Percentiles rank a stretch among this genome's conserved stretches.
phyloP scores from a whole-genome alignment of 2,888 invertebrate species.

The Epiperipatus broadwayi region DNA sequence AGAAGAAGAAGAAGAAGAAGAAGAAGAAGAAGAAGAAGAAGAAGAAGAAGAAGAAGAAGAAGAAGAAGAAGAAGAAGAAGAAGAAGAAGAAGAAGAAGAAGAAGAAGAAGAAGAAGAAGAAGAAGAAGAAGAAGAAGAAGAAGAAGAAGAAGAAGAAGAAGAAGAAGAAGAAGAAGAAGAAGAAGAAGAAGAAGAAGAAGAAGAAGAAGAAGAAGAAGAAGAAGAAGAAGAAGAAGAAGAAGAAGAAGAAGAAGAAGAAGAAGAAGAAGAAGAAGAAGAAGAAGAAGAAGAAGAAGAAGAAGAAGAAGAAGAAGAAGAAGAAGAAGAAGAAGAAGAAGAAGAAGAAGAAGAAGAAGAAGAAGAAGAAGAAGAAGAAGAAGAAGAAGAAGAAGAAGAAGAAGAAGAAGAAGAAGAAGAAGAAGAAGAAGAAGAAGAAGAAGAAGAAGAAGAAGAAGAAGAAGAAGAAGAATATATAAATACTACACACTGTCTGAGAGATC shows the following conservation, averaged over 20 bases:
- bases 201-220: slow-evolving; percentile 3
- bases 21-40: slow-evolving; percentile 3
- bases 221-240: background rate
- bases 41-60: background rate
- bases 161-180: slow-evolving; percentile 3
- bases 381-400: too few species aligned
- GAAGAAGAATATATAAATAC: too few species aligned
- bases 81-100: slow-evolving; percentile 3
- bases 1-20: background rate
- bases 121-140: background rate
- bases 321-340: too few species aligned
- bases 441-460: too few species aligned
- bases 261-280: background rate
- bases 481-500: too few species aligned
- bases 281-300: too few species aligned
- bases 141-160: slow-evolving; percentile 3
- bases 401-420: too few species aligned
- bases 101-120: slow-evolving; percentile 1
- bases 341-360: too few species aligned
- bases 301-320: too few species aligned
- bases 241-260: slow-evolving; percentile 3
- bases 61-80: too few species aligned
- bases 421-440: too few species aligned
- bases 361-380: too few species aligned
- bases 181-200: slow-evolving; percentile 3